Evolutionary conservation across 2,113 vertebrate genomes (phyloP).

Genomic region (Xenopus borealis): DNA sequence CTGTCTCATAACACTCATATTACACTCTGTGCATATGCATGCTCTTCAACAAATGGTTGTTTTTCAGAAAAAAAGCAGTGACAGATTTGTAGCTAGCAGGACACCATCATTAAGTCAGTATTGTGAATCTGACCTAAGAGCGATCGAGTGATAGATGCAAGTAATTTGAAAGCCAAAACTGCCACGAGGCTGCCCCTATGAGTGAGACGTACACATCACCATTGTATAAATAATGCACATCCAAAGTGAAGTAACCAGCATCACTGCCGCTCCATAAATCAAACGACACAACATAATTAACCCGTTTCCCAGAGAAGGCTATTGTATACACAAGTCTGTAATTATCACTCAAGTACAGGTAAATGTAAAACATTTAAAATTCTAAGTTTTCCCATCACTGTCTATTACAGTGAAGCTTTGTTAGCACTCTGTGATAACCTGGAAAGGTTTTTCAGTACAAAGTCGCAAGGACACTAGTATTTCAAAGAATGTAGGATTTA

Average conservation of each 20-base stretch:
- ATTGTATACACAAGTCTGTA: neutral
- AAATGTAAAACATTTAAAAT: neutral
- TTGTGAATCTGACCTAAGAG: constrained; percentile 62
- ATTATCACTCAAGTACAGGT: neutral
- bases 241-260: constrained; percentile 7
- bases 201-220: constrained; percentile 56
- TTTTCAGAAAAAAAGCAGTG: constrained; percentile 61
- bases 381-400: too few species aligned
- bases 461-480: too few species aligned
- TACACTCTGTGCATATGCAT: constrained; percentile 42
- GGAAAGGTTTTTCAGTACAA: too few species aligned
- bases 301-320: neutral
- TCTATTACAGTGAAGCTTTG: too few species aligned
- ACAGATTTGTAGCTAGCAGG: constrained; percentile 64
- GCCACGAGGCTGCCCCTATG: constrained; percentile 56
- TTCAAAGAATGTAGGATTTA: too few species aligned
- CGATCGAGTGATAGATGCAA: constrained; percentile 66
- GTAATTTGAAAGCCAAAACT: constrained; percentile 65
- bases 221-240: constrained; percentile 64
- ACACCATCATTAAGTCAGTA: constrained; percentile 66
- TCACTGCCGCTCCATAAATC: constrained; percentile 3
- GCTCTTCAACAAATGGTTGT: constrained; percentile 59
- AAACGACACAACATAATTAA: constrained; percentile 19
- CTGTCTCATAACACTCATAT: constrained; percentile 4
- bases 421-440: too few species aligned